phyloP scores from a whole-genome alignment of 1,140 invertebrate genomes.

The Ceratina japonica region DNA sequence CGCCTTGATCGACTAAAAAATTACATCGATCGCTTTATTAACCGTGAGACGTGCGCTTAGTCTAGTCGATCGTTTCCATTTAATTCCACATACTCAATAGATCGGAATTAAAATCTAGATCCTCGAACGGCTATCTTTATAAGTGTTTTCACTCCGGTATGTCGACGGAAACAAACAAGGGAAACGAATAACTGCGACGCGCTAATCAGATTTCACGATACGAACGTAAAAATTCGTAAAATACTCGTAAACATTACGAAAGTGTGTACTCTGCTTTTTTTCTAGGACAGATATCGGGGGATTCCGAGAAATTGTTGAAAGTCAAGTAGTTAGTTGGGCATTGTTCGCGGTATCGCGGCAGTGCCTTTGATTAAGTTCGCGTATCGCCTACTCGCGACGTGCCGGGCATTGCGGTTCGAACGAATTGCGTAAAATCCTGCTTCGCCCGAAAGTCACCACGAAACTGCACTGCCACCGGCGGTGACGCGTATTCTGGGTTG shows the following conservation, averaged over 20 bases:
- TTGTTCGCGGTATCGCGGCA: conserved; percentile 3
- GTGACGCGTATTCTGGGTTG: conserved; percentile 10
- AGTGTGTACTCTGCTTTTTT: neutral
- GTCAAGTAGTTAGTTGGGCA: neutral
- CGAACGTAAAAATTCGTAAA: neutral
- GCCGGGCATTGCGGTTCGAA: conserved; percentile 4
- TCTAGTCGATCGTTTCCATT: neutral
- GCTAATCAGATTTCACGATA: conserved; percentile 11
- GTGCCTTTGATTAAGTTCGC: conserved; percentile 21
- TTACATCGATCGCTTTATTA: too few relatives aligned
- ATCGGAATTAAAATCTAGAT: too few relatives aligned
- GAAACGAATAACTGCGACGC: neutral
- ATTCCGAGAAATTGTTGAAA: conserved; percentile 39
- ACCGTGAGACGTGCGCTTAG: neutral
- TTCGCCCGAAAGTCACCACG: conserved; percentile 33
- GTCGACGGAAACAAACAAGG: neutral
- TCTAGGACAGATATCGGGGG: neutral
- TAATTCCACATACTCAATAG: neutral
- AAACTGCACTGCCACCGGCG: conserved; percentile 24
- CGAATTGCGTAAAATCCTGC: conserved; percentile 40
- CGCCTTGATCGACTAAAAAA: too few relatives aligned
- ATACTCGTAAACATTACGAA: conserved; percentile 17
- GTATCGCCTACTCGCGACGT: neutral
- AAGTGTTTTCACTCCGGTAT: neutral
- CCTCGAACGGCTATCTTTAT: neutral